A percentile compares a stretch with the other conserved stretches of the same genome.
Conservation (phyloP, 2,888 invertebrate genomes). For the Pocota personata region DNA sequence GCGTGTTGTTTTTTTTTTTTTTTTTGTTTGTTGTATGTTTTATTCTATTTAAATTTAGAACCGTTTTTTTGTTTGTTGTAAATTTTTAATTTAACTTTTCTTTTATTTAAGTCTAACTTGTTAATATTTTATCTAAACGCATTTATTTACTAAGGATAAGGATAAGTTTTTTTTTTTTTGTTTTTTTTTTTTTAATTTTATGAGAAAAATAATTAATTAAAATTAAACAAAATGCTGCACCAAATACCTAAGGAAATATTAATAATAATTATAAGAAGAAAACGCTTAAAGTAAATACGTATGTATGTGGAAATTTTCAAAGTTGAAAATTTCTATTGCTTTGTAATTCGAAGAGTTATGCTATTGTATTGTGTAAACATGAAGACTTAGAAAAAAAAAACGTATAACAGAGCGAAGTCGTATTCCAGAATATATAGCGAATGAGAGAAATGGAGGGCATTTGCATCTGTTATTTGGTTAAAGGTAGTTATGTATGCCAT, state of each 20-base stretch:
- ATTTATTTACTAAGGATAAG: conserved; percentile 65
- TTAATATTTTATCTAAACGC: conserved; percentile 57
- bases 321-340: background rate
- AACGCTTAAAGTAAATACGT: conserved; percentile 33
- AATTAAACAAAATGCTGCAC: conserved; percentile 69
- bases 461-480: too few relatives aligned
- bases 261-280: conserved; percentile 22
- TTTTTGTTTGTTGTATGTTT: background rate
- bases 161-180: conserved; percentile 39
- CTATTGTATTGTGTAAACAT: background rate
- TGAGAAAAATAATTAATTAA: conserved; percentile 40
- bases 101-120: conserved; percentile 26
- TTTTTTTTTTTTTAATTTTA: conserved; percentile 42
- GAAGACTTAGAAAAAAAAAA: background rate
- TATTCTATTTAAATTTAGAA: conserved; percentile 56
- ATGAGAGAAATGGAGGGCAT: too few relatives aligned
- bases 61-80: conserved; percentile 47
- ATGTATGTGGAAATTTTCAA: background rate
- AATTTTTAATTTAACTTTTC: conserved; percentile 34
- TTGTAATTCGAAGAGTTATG: background rate
- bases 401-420: background rate
- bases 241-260: conserved; percentile 67
- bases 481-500: too few relatives aligned
- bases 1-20: conserved; percentile 27
- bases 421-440: too few relatives aligned